phyloP scores from a whole-genome alignment of 2,888 invertebrate genomes.

The Villa cingulata region DNA sequence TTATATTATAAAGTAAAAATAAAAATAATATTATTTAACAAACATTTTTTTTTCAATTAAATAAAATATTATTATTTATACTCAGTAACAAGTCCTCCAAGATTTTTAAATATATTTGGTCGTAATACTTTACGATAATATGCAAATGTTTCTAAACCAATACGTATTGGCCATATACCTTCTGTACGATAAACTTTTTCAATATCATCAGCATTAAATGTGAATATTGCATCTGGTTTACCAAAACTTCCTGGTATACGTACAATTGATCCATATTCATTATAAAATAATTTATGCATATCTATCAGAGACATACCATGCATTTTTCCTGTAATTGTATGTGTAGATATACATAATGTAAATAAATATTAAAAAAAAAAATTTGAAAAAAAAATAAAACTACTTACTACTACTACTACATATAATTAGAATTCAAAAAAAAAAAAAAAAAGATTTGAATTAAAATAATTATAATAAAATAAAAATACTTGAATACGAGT shows the following conservation, averaged over 20 bases:
- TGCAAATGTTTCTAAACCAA: slow-evolving; percentile 33
- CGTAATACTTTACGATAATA: slow-evolving; percentile 34
- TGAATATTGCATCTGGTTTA: slow-evolving; percentile 5
- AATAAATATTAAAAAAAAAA: neutral
- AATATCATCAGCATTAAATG: slow-evolving; percentile 7
- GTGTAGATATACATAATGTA: neutral
- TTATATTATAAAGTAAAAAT: neutral
- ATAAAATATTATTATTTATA: no score
- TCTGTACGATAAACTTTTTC: slow-evolving; percentile 16
- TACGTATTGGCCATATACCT: slow-evolving; percentile 34
- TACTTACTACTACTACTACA: no score
- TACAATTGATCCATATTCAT: slow-evolving; percentile 8
- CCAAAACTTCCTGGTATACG: slow-evolving; percentile 5
- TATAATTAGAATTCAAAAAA: neutral
- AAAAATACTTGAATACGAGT: no score
- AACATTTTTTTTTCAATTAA: neutral
- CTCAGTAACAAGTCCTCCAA: slow-evolving; percentile 27
- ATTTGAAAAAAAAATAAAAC: no score
- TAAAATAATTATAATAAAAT: no score
- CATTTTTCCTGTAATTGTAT: slow-evolving; percentile 15
- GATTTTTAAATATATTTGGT: slow-evolving; percentile 30
- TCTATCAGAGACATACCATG: neutral
- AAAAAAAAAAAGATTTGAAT: no score
- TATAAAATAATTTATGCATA: neutral
- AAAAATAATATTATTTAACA: neutral